Conservation (phyloP, 2,888 invertebrate species). For the Labia minor region DNA sequence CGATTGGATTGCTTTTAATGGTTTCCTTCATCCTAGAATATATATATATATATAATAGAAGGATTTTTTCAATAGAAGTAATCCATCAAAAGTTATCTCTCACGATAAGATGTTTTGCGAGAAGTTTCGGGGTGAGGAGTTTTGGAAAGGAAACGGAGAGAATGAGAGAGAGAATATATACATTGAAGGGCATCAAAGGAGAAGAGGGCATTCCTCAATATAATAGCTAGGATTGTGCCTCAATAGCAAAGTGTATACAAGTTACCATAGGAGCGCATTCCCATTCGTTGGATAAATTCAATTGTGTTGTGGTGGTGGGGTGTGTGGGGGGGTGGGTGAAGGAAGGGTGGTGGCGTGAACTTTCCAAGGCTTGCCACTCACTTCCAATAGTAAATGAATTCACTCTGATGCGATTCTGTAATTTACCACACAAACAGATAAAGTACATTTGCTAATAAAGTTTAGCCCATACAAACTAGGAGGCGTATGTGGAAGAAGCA, state of each 20-base stretch:
- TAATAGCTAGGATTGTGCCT: not conserved
- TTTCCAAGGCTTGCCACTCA: not conserved
- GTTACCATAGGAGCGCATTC: not conserved
- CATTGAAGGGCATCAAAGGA: no score
- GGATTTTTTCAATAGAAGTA: not conserved
- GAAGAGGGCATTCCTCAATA: not conserved
- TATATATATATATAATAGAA: not conserved
- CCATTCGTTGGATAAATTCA: not conserved
- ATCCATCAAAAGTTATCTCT: conserved; percentile 7
- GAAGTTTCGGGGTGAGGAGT: no score
- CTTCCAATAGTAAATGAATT: conserved; percentile 7
- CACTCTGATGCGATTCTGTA: conserved; percentile 13
- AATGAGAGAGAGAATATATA: no score
- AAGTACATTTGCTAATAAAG: conserved; percentile 13
- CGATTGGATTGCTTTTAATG: not conserved
- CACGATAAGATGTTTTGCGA: conserved; percentile 2
- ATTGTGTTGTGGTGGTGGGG: not conserved
- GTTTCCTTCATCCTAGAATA: not conserved
- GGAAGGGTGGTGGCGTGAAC: not conserved
- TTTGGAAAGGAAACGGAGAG: no score
- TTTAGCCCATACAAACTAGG: conserved; percentile 2
- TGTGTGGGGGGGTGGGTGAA: no score
- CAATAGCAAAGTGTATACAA: not conserved
- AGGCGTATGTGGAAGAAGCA: not conserved
- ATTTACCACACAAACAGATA: conserved; percentile 7